Evolutionary conservation across 2,888 invertebrate genomes (phyloP).

Genomic region (Agrenia bidenticulata): DNA sequence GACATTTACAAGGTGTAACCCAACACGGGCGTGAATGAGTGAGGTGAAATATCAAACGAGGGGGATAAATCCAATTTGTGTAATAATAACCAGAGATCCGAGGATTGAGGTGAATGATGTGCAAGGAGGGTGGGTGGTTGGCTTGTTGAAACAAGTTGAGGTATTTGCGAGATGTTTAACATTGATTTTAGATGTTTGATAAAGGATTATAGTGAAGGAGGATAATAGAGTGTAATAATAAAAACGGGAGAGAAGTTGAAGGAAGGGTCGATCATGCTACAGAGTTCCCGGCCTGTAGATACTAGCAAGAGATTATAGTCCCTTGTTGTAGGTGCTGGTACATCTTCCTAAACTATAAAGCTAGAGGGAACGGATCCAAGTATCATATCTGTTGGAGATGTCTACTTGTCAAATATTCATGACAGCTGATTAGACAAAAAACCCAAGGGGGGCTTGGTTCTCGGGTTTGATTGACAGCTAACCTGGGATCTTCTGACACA

Average conservation of each 20-base stretch:
- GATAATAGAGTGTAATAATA: not conserved
- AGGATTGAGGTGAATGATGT: too few relatives aligned
- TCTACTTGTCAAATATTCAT: slow-evolving; percentile 53
- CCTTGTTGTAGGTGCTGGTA: not conserved
- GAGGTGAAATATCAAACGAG: not conserved
- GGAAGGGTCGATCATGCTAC: not conserved
- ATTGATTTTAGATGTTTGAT: slow-evolving; percentile 7
- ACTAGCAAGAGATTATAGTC: not conserved
- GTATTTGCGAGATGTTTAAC: slow-evolving; percentile 8
- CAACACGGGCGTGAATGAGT: not conserved
- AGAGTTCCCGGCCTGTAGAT: not conserved
- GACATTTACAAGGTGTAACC: not conserved
- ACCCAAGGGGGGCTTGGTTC: slow-evolving; percentile 51
- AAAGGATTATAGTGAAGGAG: not conserved
- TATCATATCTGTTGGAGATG: slow-evolving; percentile 41
- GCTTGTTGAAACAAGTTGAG: slow-evolving; percentile 10
- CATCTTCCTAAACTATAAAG: not conserved
- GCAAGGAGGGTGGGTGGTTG: not conserved
- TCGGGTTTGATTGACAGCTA: slow-evolving; percentile 52
- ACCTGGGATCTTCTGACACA: slow-evolving; percentile 53
- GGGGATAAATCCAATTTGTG: not conserved
- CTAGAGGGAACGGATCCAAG: not conserved
- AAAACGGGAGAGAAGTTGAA: not conserved
- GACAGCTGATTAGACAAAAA: slow-evolving; percentile 54
- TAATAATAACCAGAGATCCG: not conserved